phyloP scores from a whole-genome alignment of 2,797 vertebrate species.

The Acrossocheilus wenchowensis region DNA sequence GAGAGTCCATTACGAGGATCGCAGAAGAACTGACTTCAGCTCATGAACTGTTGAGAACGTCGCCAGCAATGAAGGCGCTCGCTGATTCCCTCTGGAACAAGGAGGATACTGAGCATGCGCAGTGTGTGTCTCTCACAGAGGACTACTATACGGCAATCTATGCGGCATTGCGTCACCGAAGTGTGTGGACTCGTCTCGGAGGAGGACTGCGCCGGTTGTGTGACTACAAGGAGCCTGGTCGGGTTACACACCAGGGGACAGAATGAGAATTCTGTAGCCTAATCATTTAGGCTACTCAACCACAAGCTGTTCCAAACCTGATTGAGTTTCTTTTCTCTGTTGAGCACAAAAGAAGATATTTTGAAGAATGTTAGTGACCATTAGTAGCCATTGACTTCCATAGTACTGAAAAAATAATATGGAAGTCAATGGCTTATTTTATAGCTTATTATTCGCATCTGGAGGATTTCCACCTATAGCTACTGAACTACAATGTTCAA shows the following conservation, averaged over 20 bases:
- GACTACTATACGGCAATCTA: not conserved
- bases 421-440: not conserved
- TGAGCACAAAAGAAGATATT: no score
- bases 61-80: slow-evolving; percentile 41
- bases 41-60: slow-evolving; percentile 53
- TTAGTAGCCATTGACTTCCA: not conserved
- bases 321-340: not conserved
- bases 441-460: not conserved
- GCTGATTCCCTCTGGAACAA: slow-evolving; percentile 49
- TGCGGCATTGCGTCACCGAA: not conserved
- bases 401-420: not conserved
- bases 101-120: slow-evolving; percentile 61
- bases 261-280: no score
- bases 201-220: not conserved
- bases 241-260: not conserved
- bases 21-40: slow-evolving; percentile 29
- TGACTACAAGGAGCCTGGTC: not conserved
- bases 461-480: no score
- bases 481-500: no score
- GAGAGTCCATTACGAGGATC: slow-evolving; percentile 65
- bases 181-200: no score
- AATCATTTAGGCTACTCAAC: not conserved
- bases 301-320: not conserved
- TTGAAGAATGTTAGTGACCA: not conserved
- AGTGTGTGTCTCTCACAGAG: slow-evolving; percentile 6